These are phyloP conservation scores for Stenopsyche tienmushanensis DNA, from an alignment of 1,140 invertebrate genomes.

Conservation along the genomic window DNA sequence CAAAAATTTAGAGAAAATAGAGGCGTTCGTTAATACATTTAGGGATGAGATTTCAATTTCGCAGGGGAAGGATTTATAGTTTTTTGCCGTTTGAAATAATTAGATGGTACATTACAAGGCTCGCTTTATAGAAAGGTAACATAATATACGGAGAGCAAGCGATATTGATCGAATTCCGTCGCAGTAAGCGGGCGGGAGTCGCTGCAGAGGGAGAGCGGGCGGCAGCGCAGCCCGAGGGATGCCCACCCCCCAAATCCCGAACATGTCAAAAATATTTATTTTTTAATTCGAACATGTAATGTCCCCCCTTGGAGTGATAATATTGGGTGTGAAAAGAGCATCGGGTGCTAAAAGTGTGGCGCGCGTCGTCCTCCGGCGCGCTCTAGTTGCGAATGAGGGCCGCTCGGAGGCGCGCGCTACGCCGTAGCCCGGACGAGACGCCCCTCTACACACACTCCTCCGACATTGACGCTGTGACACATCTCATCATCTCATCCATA, in stretches of 20 bases:
- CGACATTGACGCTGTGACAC: no score
- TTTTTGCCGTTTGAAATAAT: no score
- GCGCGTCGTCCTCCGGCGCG: not conserved
- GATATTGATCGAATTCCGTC: constrained; percentile 39
- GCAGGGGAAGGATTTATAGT: no score
- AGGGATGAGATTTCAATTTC: no score
- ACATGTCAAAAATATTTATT: no score
- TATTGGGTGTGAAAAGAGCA: not conserved
- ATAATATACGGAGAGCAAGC: constrained; percentile 27
- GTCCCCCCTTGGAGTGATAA: not conserved
- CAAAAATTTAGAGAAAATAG: no score
- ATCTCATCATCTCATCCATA: no score
- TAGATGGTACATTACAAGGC: not conserved
- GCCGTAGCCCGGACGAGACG: not conserved
- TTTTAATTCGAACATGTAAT: not conserved
- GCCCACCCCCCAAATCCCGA: no score
- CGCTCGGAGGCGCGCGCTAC: not conserved
- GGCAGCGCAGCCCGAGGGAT: not conserved
- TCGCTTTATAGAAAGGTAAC: constrained; percentile 33
- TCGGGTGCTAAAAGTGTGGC: not conserved
- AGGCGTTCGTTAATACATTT: no score
- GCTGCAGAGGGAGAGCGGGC: not conserved
- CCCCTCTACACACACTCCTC: constrained; percentile 7
- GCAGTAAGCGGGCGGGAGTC: constrained; percentile 26
- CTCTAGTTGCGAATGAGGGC: not conserved